Conservation (phyloP, 2,797 vertebrate species). For the Parauchenoglanis ngamensis region DNA sequence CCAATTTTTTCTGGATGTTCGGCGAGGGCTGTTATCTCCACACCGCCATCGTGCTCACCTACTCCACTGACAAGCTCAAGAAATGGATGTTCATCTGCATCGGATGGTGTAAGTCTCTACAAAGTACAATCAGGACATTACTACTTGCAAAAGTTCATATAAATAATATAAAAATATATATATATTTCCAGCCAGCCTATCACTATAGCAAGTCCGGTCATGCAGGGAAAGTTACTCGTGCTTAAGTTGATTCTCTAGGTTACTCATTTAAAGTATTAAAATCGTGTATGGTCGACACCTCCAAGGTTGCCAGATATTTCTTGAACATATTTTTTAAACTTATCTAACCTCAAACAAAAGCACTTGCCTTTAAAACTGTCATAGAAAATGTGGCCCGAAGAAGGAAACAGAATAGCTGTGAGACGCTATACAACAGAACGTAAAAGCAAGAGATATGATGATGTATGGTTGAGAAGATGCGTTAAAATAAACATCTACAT, state of each 20-base stretch:
- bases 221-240: neutral
- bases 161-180: neutral
- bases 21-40: slow-evolving; percentile 98
- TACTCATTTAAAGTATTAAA: neutral
- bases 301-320: neutral
- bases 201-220: neutral
- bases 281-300: neutral
- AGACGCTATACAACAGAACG: neutral
- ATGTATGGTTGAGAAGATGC: neutral
- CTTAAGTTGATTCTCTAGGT: neutral
- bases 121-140: neutral
- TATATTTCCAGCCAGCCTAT: neutral
- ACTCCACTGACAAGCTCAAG: slow-evolving; percentile 94
- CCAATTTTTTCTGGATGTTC: slow-evolving; percentile 99
- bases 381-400: neutral
- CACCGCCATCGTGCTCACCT: slow-evolving; percentile 96
- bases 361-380: neutral
- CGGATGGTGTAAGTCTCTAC: slow-evolving; percentile 87
- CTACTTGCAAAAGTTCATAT: neutral
- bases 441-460: neutral
- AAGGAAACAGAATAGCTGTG: neutral
- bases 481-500: neutral
- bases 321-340: neutral
- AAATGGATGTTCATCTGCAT: slow-evolving; percentile 99
- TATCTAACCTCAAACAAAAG: neutral